phyloP scores from a whole-genome alignment of 2,113 vertebrate species.

The Protomyctophum bolini region DNA sequence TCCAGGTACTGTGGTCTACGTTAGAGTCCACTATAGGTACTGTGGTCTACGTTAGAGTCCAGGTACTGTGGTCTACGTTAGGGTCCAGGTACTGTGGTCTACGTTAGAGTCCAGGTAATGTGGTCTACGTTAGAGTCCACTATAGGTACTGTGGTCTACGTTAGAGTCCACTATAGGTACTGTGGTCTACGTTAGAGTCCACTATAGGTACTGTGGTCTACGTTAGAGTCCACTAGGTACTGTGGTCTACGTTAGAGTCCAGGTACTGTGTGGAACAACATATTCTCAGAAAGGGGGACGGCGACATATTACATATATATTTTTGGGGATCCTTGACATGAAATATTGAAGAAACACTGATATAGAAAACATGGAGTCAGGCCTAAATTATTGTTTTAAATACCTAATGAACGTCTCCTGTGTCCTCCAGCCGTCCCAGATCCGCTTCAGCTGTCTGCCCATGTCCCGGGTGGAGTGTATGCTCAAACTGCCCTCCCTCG shows the following conservation, averaged over 20 bases:
- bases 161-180: too few relatives aligned
- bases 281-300: too few relatives aligned
- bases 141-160: conserved; percentile 98
- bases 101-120: conserved; percentile 96
- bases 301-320: too few relatives aligned
- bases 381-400: not conserved
- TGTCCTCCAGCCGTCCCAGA: conserved; percentile 90
- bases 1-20: conserved; percentile 98
- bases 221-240: conserved; percentile 93
- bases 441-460: conserved; percentile 96
- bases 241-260: conserved; percentile 96
- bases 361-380: too few relatives aligned
- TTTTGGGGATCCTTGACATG: too few relatives aligned
- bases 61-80: conserved; percentile 97
- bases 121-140: conserved; percentile 97
- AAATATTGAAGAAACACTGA: too few relatives aligned
- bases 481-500: conserved; percentile 95
- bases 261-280: too few relatives aligned
- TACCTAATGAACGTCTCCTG: too few relatives aligned
- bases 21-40: too few relatives aligned
- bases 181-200: conserved; percentile 97
- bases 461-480: conserved; percentile 98
- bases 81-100: conserved; percentile 98
- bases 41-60: conserved; percentile 97
- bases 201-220: too few relatives aligned